Evolutionary conservation across 2,113 vertebrate genomes (phyloP).

Genomic region (Nematolebias whitei): DNA sequence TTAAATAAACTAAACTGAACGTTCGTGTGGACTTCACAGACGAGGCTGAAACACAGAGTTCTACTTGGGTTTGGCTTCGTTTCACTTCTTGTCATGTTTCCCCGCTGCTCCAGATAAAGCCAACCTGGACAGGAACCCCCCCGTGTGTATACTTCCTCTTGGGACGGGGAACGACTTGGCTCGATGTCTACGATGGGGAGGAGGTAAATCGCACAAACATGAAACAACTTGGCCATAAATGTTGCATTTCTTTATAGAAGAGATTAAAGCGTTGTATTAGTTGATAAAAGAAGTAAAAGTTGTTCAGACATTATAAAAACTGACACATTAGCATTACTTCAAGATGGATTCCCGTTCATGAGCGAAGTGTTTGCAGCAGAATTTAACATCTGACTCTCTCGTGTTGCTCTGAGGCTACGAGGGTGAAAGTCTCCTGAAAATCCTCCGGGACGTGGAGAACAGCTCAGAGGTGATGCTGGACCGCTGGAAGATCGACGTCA

Average conservation of each 20-base stretch:
- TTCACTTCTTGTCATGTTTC: constrained; percentile 47
- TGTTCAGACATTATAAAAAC: not conserved
- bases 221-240: constrained; percentile 9
- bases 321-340: too few relatives aligned
- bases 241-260: not conserved
- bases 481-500: constrained; percentile 92
- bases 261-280: not conserved
- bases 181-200: constrained; percentile 94
- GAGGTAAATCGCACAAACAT: constrained; percentile 83
- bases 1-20: too few relatives aligned
- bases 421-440: constrained; percentile 95
- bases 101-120: constrained; percentile 88
- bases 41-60: constrained; percentile 45
- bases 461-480: constrained; percentile 92
- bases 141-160: constrained; percentile 94
- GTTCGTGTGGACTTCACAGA: too few relatives aligned
- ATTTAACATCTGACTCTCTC: constrained; percentile 2
- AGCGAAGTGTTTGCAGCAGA: not conserved
- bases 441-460: constrained; percentile 94
- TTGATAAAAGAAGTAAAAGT: not conserved
- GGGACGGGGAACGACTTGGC: constrained; percentile 96
- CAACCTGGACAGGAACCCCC: constrained; percentile 90
- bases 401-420: constrained; percentile 85
- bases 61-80: constrained; percentile 29
- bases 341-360: too few relatives aligned